phyloP scores from a whole-genome alignment of 2,888 invertebrate genomes.

The Xanthia togata region DNA sequence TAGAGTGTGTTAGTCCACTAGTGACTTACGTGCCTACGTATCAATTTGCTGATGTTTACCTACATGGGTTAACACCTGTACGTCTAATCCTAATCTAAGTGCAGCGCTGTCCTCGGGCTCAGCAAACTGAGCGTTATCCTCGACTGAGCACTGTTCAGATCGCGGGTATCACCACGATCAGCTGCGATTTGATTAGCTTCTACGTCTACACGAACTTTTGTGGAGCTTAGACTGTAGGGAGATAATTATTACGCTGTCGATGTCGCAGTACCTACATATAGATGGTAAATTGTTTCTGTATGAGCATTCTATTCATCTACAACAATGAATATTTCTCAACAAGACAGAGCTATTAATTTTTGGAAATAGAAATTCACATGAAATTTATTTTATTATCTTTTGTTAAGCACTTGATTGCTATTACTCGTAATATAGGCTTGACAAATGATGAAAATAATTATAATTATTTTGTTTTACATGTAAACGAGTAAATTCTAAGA shows the following conservation, averaged over 20 bases:
- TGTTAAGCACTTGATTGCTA: no score
- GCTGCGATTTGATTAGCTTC: not conserved
- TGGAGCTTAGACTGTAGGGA: not conserved
- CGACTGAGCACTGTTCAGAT: not conserved
- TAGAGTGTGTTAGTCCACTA: not conserved
- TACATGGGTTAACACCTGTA: not conserved
- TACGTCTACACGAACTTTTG: not conserved
- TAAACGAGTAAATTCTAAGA: no score
- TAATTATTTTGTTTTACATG: not conserved
- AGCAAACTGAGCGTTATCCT: not conserved
- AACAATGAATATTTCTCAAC: not conserved
- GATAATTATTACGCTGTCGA: not conserved
- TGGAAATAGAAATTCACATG: not conserved
- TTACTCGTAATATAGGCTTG: not conserved
- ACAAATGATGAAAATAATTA: not conserved
- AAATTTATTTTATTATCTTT: no score
- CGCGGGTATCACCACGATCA: not conserved
- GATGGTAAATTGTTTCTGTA: not conserved
- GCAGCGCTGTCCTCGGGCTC: not conserved
- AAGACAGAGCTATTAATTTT: not conserved
- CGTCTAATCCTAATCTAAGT: no score
- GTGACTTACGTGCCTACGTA: not conserved
- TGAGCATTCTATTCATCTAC: not conserved
- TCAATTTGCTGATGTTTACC: not conserved
- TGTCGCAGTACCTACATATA: not conserved